Conservation (phyloP, 2,113 vertebrate species). For the Alaudala cheleensis region DNA sequence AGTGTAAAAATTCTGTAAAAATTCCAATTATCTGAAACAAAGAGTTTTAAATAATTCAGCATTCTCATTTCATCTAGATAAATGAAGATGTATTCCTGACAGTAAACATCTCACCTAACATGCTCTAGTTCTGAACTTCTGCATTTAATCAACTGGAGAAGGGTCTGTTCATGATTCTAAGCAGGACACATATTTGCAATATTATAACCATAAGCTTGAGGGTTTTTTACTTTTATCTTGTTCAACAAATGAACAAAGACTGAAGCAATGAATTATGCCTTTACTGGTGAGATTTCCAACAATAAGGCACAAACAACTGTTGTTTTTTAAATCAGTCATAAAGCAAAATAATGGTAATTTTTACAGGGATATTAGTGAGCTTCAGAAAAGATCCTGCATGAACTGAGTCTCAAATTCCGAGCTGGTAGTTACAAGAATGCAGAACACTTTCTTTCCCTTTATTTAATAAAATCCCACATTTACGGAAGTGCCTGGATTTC, state of each 20-base stretch:
- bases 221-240: neutral
- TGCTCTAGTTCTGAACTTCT: neutral
- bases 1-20: neutral
- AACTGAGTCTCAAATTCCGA: neutral
- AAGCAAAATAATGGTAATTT: neutral
- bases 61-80: neutral
- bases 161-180: neutral
- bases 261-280: neutral
- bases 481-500: neutral
- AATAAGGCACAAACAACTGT: neutral
- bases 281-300: neutral
- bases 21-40: neutral
- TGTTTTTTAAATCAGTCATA: neutral
- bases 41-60: neutral
- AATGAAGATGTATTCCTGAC: neutral
- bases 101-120: neutral
- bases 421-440: neutral
- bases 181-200: neutral
- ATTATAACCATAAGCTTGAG: neutral
- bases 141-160: neutral
- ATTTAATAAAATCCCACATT: neutral
- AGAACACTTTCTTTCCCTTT: neutral
- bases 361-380: neutral
- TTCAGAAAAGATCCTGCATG: neutral
- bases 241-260: neutral